Percentiles rank a stretch among this genome's conserved stretches.
These are phyloP conservation scores for Bugulina stolonifera DNA, from an alignment of 2,888 invertebrate species.

Conservation along the genomic window DNA sequence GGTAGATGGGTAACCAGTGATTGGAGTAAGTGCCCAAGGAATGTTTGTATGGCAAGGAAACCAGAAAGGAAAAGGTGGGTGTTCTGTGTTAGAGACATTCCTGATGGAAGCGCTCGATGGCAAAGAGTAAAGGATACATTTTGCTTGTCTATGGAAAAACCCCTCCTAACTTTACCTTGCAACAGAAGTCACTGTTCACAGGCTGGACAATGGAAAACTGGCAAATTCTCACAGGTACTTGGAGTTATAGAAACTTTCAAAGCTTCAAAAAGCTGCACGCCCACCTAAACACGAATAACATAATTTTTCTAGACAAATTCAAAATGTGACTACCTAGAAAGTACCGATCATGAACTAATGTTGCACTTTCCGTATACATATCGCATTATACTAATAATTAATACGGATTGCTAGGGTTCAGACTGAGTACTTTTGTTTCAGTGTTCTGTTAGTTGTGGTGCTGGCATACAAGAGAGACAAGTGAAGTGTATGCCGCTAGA, in stretches of 20 bases:
- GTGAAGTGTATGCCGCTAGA: background rate
- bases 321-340: no score
- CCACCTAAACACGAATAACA: no score
- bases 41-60: background rate
- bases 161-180: background rate
- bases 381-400: no score
- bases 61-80: background rate
- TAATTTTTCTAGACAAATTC: no score
- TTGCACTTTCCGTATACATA: no score
- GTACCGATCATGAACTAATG: no score
- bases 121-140: constrained; percentile 2
- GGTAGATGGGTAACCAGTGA: constrained; percentile 11
- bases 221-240: background rate
- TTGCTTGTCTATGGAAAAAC: background rate
- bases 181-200: background rate
- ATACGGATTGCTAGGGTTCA: no score
- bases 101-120: background rate
- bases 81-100: constrained; percentile 9
- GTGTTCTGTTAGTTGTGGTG: constrained; percentile 13
- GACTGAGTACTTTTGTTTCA: background rate
- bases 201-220: constrained; percentile 10
- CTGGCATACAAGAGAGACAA: background rate
- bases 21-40: background rate
- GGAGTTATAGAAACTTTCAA: no score
- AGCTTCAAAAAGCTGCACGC: no score